These are phyloP conservation scores for Lepidocyrtinus sp. DNA, from an alignment of 2,888 invertebrate species.

Conservation along the genomic window DNA sequence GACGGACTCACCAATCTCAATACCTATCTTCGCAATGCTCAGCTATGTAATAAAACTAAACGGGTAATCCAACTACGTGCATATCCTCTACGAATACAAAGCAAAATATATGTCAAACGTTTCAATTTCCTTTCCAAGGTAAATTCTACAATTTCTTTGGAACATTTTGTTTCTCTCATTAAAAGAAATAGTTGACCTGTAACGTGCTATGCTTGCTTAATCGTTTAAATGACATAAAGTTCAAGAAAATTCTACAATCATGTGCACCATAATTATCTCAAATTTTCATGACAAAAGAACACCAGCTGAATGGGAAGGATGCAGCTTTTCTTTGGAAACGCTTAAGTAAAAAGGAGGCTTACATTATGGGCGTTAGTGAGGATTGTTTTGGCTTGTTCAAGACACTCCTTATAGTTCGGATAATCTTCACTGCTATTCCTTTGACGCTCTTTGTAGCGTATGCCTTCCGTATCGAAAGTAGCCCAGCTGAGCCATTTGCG, in stretches of 20 bases:
- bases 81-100: too few species aligned
- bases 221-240: not conserved
- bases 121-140: too few species aligned
- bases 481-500: constrained; percentile 87
- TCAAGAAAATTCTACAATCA: not conserved
- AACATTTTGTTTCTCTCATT: too few species aligned
- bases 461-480: constrained; percentile 82
- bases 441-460: constrained; percentile 81
- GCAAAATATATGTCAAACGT: too few species aligned
- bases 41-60: too few species aligned
- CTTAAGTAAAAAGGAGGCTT: constrained; percentile 26
- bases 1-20: too few species aligned
- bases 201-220: not conserved
- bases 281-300: not conserved
- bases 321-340: not conserved
- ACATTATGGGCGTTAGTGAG: constrained; percentile 83
- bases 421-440: constrained; percentile 72
- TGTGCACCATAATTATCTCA: not conserved
- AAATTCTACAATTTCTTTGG: too few species aligned
- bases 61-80: too few species aligned
- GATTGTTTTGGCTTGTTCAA: constrained; percentile 84
- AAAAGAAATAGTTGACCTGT: too few species aligned
- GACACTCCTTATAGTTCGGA: constrained; percentile 82
- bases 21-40: too few species aligned
- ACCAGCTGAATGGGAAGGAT: not conserved